Percentiles rank a stretch among this genome's conserved stretches.
Evolutionary conservation across 2,888 invertebrate species (phyloP).

Genomic region (Archips xylosteana): DNA sequence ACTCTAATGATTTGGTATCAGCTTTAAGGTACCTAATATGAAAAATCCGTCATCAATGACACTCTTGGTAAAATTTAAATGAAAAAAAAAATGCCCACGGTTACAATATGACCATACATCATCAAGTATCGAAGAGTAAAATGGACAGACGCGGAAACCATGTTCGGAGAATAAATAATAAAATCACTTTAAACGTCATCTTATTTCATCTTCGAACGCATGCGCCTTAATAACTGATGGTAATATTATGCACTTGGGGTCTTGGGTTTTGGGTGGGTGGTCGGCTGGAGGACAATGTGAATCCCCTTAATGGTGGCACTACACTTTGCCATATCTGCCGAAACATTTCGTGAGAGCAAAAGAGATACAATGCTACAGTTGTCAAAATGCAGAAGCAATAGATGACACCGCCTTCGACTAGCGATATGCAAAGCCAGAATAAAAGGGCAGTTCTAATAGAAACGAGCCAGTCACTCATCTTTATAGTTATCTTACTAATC

Average conservation of each 20-base stretch:
- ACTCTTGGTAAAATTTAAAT: background rate
- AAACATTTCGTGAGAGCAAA: background rate
- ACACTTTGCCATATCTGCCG: background rate
- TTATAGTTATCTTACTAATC: no score
- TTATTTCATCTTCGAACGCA: conserved; percentile 54
- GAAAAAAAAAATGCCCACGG: conserved; percentile 18
- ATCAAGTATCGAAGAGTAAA: conserved; percentile 23
- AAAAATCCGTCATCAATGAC: background rate
- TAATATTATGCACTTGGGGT: conserved; percentile 62
- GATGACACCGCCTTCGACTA: no score
- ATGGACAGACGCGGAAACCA: conserved; percentile 37
- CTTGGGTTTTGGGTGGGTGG: conserved; percentile 58
- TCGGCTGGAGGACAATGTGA: conserved; percentile 47
- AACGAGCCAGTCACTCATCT: no score
- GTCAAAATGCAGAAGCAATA: no score
- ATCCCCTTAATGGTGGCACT: conserved; percentile 14
- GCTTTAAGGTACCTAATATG: background rate
- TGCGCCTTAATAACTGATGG: conserved; percentile 63
- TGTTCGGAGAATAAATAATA: conserved; percentile 43
- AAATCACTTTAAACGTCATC: conserved; percentile 48
- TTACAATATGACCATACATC: conserved; percentile 27
- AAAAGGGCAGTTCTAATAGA: no score
- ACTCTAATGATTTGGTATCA: background rate
- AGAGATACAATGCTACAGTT: background rate
- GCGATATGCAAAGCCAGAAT: no score